Base-by-base conservation (phyloP, 2,888 invertebrate genomes). In the Andrena dorsata region DNA sequence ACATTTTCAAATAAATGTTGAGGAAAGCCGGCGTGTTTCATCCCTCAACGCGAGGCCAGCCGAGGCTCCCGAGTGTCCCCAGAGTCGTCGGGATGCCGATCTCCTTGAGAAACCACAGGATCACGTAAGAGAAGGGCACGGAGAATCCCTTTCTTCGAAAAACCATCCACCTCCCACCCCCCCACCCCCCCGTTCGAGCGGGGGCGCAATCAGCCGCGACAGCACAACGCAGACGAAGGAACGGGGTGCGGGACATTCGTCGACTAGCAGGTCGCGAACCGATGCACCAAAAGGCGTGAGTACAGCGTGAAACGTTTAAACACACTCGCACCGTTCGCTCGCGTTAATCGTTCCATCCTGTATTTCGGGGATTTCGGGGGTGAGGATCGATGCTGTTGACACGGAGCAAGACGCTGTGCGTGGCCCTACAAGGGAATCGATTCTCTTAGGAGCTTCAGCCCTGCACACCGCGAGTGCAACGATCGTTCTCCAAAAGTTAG, bases 21-120 rank as follows among this genome's bases (percentile, higher is more conserved):
- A 86, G 79, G 73, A 78, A 75, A 76, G 80, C 71, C 81, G 83
- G 61, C 72, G 82, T 35, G 66, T 77, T 66, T 76, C 76, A 60
- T 85, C 74, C 82, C 82, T 80, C 76, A 66, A 69, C 79, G 79
- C 76, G 86, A 82, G 83, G 83, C 76, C 76, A 73, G 41, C 64
- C 79, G n/a, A 71, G 76, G 76, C 70, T 58, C 61, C 74, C 60
- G 72, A 65, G 71, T 75, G 77, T 76, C 35, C 76, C n/a, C 65
- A 82, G 83, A 71, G 53, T 78, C 76, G 83, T 80, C 83, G 82
- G 80, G 84, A 88, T 86, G 70, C 89, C 90, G 88, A 90, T 93
- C 80, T 93, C 93, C 41, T 88, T 93, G 69, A 91, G 89, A 74
- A 93, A 93, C 78, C 92, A 92, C 76, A 90, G 93, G 85, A 93